Base-by-base conservation (phyloP, 2,113 vertebrate species). In the Phasianus colchicus region DNA sequence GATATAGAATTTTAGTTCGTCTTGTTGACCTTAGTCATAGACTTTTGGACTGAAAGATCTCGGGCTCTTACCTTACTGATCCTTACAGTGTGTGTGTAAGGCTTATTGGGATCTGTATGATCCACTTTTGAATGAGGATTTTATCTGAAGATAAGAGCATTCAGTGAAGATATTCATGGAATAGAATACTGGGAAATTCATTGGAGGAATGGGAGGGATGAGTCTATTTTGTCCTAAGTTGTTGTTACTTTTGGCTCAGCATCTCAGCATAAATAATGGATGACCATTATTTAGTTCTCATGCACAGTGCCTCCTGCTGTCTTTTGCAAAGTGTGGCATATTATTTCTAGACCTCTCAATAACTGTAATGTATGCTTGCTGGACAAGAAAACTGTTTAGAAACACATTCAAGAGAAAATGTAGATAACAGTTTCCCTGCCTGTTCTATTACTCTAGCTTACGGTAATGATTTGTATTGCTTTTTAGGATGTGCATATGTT, bases 281-380 rank as follows among this genome's bases (percentile, higher is more conserved):
- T 38, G 38, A 38, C 54, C 64, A 9, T 79, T 72, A 89, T 90
- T 92, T 96, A 83, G 30, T 81, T 73, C 48, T 90, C 27, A 76
- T 75, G 27, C 81, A 69, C 52, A 82, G 86, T 73, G 70, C 25
- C 57, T 90, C 76, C 77, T 88, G 70, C 75, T 86, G 54, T 72
- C 27, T 82, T 95, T 76, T 87, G 40, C 43, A 63, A 83, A 55
- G 43, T 30, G 19, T 86, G 57, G 9, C 13, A 30, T 57, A 29
- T 78, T 9, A 79, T 84, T 96, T 89, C 70, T 79, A 61, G 52
- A 30, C 34, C 60, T 80, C 38, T 83, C 70, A 55, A 2, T 66
- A 64, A 50, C 5, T 66, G 18, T 83, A 76, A 32, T 32, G 29
- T 66, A 55, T 58, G 57, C 34, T 83, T 77, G 10, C 38, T 67